Percentiles rank a stretch among this genome's conserved stretches.
Evolutionary conservation across 2,797 vertebrate species (phyloP).

Genomic region (Bradypus variegatus): DNA sequence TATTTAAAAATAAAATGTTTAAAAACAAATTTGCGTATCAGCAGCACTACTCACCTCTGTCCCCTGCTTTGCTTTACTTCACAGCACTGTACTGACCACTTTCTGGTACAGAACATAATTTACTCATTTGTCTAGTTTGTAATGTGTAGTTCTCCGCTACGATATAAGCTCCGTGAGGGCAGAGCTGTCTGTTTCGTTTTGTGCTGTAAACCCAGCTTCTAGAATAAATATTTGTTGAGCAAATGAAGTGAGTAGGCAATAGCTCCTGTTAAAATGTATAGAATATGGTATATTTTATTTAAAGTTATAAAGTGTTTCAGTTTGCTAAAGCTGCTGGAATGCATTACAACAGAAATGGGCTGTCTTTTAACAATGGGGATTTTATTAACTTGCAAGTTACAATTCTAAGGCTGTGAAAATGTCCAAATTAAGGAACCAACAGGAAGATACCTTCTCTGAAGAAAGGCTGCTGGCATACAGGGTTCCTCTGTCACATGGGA

Average conservation of each 20-base stretch:
- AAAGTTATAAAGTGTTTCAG: background rate
- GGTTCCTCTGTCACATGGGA: no score
- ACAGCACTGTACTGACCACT: background rate
- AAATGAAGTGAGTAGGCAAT: background rate
- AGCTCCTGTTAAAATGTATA: background rate
- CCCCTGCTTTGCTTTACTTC: background rate
- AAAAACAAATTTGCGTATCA: background rate
- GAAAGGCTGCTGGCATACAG: no score
- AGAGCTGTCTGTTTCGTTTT: background rate
- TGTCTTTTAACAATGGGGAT: no score
- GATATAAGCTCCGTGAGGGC: background rate
- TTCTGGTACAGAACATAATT: background rate
- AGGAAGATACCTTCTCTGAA: no score
- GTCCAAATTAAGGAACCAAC: no score
- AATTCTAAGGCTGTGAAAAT: no score
- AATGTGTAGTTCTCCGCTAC: background rate
- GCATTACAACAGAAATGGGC: no score
- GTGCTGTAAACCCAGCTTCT: background rate
- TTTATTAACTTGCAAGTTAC: no score
- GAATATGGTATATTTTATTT: background rate
- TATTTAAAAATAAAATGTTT: background rate
- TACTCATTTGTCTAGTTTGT: background rate
- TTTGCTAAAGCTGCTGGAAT: no score
- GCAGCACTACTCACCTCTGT: background rate
- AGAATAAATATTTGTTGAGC: background rate